Evolutionary conservation across 2,888 invertebrate genomes (phyloP), one percentile per base, ranked within the genome.

Genomic region (Ecliptopera silaceata): DNA sequence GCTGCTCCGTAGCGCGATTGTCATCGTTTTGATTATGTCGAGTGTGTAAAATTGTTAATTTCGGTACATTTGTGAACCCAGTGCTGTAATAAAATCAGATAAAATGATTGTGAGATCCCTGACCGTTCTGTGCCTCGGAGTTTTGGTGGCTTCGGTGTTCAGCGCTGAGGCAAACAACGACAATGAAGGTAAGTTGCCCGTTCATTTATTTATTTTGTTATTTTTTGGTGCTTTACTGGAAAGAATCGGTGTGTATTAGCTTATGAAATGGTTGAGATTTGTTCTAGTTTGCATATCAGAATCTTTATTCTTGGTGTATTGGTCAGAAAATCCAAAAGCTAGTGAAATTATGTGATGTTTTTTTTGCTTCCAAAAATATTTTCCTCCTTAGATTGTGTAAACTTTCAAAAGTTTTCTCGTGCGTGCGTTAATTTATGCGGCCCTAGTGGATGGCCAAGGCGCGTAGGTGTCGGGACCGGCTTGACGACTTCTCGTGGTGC

Each of bases 81-180:
- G 87, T 87, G 85, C 72, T 72, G 75, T 71, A 75, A 75, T 80
- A 75, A 76, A 72, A 85, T 77, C 79, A 77, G 79, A 85, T 82
- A 90, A 79, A 86, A 91, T 91, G 91, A 91, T 91, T 89, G 91
- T 91, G 90, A 90, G 91, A 86, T 90, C 84, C 77, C 80, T 87
- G 79, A 85, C 81, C 89, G 75, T 90, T 80, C 73, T 89, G 84
- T 91, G 86, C 83, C 75, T 89, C 77, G 91, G 86, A 82, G 82
- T 88, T 84, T 84, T 90, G 84, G 83, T 80, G 80, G 84, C 86
- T 82, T 80, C 86, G 80, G 87, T 87, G 75, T 84, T 78, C 77
- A 81, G 80, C 76, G 84, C 80, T 67, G 83, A 84, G 63, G 82
- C 84, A 85, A 91, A 89, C 85, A 84, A 84, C 89, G 88, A 88